phyloP scores from a whole-genome alignment of 2,888 invertebrate species.

The Athetis lepigone region DNA sequence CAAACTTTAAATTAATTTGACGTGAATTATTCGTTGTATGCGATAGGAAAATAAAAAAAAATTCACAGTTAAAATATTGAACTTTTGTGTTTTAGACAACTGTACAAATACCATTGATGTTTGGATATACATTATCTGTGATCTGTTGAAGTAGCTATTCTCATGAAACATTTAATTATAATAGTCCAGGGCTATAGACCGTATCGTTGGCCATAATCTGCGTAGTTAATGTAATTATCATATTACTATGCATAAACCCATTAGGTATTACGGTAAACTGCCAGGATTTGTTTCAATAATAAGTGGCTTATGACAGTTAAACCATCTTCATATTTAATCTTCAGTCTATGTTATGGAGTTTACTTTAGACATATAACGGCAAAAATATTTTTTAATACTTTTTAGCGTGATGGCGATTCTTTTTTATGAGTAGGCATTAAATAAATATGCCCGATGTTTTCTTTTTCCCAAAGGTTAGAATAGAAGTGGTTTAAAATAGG shows the following conservation, averaged over 20 bases:
- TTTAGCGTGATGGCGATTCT: neutral
- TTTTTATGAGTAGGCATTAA: neutral
- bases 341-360: neutral
- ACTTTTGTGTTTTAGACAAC: neutral
- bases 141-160: neutral
- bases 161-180: neutral
- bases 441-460: neutral
- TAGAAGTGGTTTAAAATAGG: neutral
- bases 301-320: constrained; percentile 19
- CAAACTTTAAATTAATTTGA: constrained; percentile 1
- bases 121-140: neutral
- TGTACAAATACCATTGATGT: neutral
- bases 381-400: neutral
- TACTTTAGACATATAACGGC: neutral
- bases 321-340: constrained; percentile 25
- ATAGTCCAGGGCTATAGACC: neutral
- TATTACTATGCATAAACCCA: constrained; percentile 31
- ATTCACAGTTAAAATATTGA: neutral
- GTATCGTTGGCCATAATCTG: constrained; percentile 8
- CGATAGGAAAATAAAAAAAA: constrained; percentile 29
- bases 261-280: constrained; percentile 31
- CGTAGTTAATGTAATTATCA: constrained; percentile 20
- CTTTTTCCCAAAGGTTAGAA: neutral
- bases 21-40: constrained; percentile 57
- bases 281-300: constrained; percentile 31